Evolutionary conservation across 2,113 vertebrate species (phyloP), one percentile per base, ranked within the genome.

Genomic region (Callipepla californica): DNA sequence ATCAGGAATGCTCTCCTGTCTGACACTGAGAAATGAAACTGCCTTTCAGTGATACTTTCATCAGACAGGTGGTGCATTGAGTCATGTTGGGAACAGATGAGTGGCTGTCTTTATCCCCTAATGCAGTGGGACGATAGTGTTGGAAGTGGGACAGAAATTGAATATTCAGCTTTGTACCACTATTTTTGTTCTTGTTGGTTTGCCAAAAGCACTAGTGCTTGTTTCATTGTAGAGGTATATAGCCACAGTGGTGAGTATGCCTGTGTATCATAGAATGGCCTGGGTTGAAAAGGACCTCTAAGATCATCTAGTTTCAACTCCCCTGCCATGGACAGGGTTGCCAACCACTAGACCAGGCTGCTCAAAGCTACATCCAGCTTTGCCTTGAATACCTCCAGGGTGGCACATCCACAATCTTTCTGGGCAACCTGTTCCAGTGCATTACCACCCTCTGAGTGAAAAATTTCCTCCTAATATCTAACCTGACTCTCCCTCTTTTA

Each of bases 1-100:
- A 30, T 3, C 23, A 8, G 26, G 9, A 70, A 40, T 21, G 14
- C 13, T 87, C 5, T 69, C 2, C 70, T 74, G 26, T 44, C 48
- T 26, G 36, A 10, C 7, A 3, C 61, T 53, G 50, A 15, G 22
- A 22, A 68, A 32, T 78, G 32, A 57, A 38, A 21, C 6, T 55
- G 25, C 28, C 19, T 80, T 6, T 11, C 50, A 47, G 6, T 36
- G 19, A 5, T 55, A 25, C 34, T 13, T 36, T 90, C 40, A 62
- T 45, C 36, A 90, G n/a, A 38, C 2, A 25, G 0, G 0, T 32
- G 21, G 21, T 42, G 18, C 36, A 72, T 55, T n/a, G 42, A 47
- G 42, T 7, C n/a, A 30, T 13, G 12, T 11, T 22, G n/a, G 9
- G 22, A 1, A 13, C 40, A 40, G 34, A 28, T 9, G 10, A 3